Conservation (phyloP, 2,888 invertebrate species). For the Andrena camellia region DNA sequence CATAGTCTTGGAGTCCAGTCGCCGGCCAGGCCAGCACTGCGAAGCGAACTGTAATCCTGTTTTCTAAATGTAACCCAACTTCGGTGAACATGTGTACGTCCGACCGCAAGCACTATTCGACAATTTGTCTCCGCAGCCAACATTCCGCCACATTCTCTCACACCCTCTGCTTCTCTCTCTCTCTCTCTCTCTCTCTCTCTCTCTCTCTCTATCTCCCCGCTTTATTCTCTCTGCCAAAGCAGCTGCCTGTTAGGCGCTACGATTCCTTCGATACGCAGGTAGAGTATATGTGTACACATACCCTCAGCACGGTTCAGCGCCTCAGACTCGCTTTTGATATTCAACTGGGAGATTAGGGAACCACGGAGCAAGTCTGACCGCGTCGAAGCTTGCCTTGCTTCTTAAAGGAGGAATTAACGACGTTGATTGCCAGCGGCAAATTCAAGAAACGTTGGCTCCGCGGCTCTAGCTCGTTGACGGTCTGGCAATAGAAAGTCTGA, state of each 20-base stretch:
- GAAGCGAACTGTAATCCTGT: slow-evolving; percentile 82
- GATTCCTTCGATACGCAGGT: slow-evolving; percentile 45
- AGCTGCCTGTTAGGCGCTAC: slow-evolving; percentile 12
- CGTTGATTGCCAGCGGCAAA: background rate
- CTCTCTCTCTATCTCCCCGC: slow-evolving; percentile 25
- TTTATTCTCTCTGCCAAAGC: slow-evolving; percentile 7
- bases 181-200: slow-evolving; percentile 15
- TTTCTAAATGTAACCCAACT: slow-evolving; percentile 82
- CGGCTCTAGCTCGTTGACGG: slow-evolving; percentile 5
- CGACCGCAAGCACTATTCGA: slow-evolving; percentile 79
- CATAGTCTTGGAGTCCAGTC: slow-evolving; percentile 65
- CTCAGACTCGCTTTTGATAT: slow-evolving; percentile 43
- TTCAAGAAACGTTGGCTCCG: background rate
- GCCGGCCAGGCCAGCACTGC: slow-evolving; percentile 34
- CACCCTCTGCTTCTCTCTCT: slow-evolving; percentile 2
- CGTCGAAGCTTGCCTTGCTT: slow-evolving; percentile 23
- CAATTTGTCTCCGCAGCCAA: slow-evolving; percentile 77
- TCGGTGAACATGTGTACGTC: slow-evolving; percentile 79
- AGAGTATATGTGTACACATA: background rate
- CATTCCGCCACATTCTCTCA: slow-evolving; percentile 40
- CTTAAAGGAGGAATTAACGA: slow-evolving; percentile 35
- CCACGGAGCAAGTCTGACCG: slow-evolving; percentile 37
- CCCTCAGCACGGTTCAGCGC: slow-evolving; percentile 36
- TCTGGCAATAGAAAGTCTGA: background rate
- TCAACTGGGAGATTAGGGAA: slow-evolving; percentile 55